Evolutionary conservation across 2,797 vertebrate species (phyloP), one percentile per base, ranked within the genome.

Genomic region (Lycodopsis pacificus): DNA sequence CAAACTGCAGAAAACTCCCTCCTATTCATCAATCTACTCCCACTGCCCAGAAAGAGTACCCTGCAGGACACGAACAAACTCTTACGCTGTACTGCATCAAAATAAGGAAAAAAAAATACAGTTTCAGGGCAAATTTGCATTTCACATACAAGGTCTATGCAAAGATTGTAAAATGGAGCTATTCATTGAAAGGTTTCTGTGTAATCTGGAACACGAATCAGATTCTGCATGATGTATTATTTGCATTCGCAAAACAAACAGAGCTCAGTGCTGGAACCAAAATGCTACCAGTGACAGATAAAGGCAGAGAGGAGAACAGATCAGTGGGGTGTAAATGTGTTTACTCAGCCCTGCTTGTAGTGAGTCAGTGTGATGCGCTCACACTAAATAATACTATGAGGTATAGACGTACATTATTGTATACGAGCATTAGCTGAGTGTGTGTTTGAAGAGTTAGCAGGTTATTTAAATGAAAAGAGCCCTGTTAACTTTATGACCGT

Each of bases 71-170:
- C 2, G 0, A 49, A 68, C n/a, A 73, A 20, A 51, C 27, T 38
- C 13, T 46, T 57, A 67, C 1, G 0, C n/a, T 13, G 40, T 36
- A 12, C 1, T 13, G 9, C 36, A 61, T 57, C 0, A 36, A 61
- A 65, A 71, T 22, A 49, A n/a, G n/a, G 22, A 67, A 54, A 32
- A 67, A 54, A 32, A 4, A 7, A 1, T 25, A 12, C 19, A 3
- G 53, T 34, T 49, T 2, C 48, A 42, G 25, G 49, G 5, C 19
- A 66, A 40, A 79, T 85, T 84, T 87, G 46, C 70, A 78, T 76
- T 32, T 58, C 8, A 0, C 5, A 38, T 49, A 9, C 19, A n/a
- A 53, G 27, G 11, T 42, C 7, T 7, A 65, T 76, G 58, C 63
- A 82, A 79, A 80, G 2, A 4, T 3, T 42, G 17, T 27, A 34